Base-by-base conservation (phyloP, 2,888 invertebrate species). In the Athripsodes cinereus region DNA sequence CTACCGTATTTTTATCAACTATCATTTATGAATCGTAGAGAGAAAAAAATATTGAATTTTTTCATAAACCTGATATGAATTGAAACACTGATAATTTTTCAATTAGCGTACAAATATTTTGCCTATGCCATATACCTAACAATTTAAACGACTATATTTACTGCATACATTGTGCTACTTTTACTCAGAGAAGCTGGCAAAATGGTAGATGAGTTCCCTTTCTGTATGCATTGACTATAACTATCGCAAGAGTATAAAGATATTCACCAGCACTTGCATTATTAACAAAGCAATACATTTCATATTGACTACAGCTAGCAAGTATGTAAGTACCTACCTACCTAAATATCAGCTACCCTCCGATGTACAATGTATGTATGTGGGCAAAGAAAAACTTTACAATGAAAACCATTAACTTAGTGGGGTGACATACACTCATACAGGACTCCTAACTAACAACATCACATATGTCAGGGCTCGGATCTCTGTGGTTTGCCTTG, bases 381-480 rank as follows among this genome's bases (percentile, higher is more conserved):
- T 53, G 62, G 57, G 52, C 55, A 55, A 53, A 53, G 49, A 47
- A 55, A 58, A 55, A 58, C 47, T 62, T 59, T 60, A 55, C 62
- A 62, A 52, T 55, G 53, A 50, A 58, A 55, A 52, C 51, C 54
- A 53, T 55, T 46, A 53, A 52, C 44, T 48, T 16, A 40, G 47
- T 31, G 50, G 47, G 26, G 40, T 40, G 40, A 40, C 40, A 40
- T 40, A 40, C 40, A 40, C 13, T 47, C 22, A 19, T 22, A 2
- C 46, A 34, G 52, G 47, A 53, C 40, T 26, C 35, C 26, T 26
- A 26, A 52, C 58, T 57, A 60, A 58, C 56, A 56, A 22, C 51
- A 21, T 50, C 63, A 44, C 63, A 63, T 63, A 63, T 63, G 63
- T 55, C 63, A 52, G 53, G 34, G 53, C 54, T 55, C 59, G 56